Evolutionary conservation across 2,888 invertebrate genomes (phyloP), one percentile per base, ranked within the genome.

Genomic region (Sthenelais limicola): DNA sequence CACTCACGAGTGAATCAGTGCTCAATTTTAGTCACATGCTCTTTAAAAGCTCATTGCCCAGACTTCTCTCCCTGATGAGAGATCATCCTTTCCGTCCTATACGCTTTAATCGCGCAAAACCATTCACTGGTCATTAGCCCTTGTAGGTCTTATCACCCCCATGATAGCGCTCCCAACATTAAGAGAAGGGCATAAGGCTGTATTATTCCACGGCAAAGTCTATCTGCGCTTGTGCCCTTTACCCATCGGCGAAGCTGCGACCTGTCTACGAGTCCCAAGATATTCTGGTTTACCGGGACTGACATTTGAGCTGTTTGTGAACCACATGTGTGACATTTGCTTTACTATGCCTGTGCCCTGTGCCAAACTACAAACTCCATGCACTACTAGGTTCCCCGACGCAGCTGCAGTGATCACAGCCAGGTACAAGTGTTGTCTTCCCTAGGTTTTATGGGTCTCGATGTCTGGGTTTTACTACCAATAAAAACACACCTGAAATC

Each of bases 191-290:
- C 62, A 18, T 35, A 5, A 32, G 1, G 56, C 56, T n/a, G n/a
- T n/a, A n/a, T n/a, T n/a, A n/a, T n/a, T n/a, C 32, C 52, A 15
- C 56, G 7, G 12, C 18, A 62, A 62, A 62, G 62, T 62, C 38
- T 62, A 62, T 43, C 62, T 62, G 62, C 7, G 62, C 35, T 62
- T 26, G n/a, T 62, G 62, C n/a, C 62, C 62, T 62, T 62, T 62
- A 43, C 62, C 38, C 38, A 32, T 28, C 26, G 5, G 21, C 51
- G 51, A 24, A n/a, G 21, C 51, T 5, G 21, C 51, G 9, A 24
- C 51, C 51, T 24, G 9, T n/a, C 21, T 32, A 15, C 3, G 32
- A 7, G 33, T 24, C 32, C 30, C 28, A 12, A 21, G 32, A 21
- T n/a, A 24, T n/a, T 15, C n/a, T 3, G 33, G 32, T 35, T 7